phyloP scores from a whole-genome alignment of 2,888 invertebrate genomes.

The Phortica okadai region DNA sequence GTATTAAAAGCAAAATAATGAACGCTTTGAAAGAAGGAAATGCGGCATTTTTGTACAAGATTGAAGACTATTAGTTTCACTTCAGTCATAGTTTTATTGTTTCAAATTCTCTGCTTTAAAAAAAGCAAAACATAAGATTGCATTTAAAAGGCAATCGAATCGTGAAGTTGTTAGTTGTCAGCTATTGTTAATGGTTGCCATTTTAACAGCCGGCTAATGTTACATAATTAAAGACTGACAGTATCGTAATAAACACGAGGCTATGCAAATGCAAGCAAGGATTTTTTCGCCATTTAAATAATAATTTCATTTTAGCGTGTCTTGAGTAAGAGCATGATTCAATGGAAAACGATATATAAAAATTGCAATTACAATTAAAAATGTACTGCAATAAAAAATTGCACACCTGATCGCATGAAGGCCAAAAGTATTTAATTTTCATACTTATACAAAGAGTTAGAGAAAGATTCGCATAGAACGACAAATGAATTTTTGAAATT shows the following conservation, averaged over 20 bases:
- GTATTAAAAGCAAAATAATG: neutral
- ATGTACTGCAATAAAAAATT: too few species aligned
- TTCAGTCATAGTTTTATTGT: neutral
- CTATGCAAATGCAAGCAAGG: too few species aligned
- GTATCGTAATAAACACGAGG: neutral
- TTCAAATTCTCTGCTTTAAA: neutral
- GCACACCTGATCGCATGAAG: too few species aligned
- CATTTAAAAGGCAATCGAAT: conserved; percentile 8
- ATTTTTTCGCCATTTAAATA: too few species aligned
- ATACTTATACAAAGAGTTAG: too few species aligned
- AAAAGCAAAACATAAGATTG: neutral
- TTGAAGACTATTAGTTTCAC: conserved; percentile 18
- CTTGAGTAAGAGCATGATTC: too few species aligned
- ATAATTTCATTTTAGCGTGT: too few species aligned
- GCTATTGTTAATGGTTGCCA: neutral
- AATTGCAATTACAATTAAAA: too few species aligned
- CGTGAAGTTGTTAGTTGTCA: conserved; percentile 26
- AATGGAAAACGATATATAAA: too few species aligned
- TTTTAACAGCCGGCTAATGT: neutral
- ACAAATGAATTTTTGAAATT: too few species aligned
- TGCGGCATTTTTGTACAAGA: conserved; percentile 22
- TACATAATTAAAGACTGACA: neutral
- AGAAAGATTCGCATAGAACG: too few species aligned
- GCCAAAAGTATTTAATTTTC: too few species aligned
- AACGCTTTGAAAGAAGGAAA: conserved; percentile 4